Evolutionary conservation across 1,140 invertebrate genomes (phyloP).

Genomic region (Carposina sasakii): DNA sequence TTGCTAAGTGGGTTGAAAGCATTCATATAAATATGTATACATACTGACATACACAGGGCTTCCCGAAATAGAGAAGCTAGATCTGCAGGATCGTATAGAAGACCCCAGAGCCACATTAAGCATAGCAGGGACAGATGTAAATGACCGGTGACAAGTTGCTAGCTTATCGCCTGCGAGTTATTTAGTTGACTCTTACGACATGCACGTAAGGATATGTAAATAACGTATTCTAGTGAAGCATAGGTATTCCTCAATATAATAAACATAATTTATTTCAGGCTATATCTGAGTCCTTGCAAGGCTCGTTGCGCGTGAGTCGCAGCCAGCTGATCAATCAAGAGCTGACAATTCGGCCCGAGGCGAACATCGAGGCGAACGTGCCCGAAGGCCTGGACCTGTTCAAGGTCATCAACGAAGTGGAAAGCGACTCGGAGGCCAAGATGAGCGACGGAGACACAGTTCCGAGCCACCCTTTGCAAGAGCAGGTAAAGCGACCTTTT

Average conservation of each 20-base stretch:
- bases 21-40: too few species aligned
- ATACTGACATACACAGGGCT: too few species aligned
- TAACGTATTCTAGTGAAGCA: not conserved
- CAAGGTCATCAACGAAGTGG: slow-evolving; percentile 58
- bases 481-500: slow-evolving; percentile 40
- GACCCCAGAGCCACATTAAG: too few species aligned
- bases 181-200: too few species aligned
- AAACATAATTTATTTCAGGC: slow-evolving; percentile 34
- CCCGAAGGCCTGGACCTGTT: slow-evolving; percentile 57
- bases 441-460: slow-evolving; percentile 42
- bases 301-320: slow-evolving; percentile 48
- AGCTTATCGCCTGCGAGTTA: too few species aligned
- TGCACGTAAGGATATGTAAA: too few species aligned
- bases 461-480: slow-evolving; percentile 33
- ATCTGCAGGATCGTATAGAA: too few species aligned
- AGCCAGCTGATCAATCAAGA: slow-evolving; percentile 61
- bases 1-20: too few species aligned
- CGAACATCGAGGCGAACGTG: slow-evolving; percentile 59
- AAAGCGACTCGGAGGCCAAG: slow-evolving; percentile 48
- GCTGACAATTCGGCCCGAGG: slow-evolving; percentile 56
- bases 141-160: too few species aligned
- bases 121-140: too few species aligned
- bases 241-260: not conserved
- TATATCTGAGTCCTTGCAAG: slow-evolving; percentile 53
- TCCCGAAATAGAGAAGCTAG: too few species aligned